A percentile compares a stretch with the other conserved stretches of the same genome.
Conservation (phyloP, 1,140 invertebrate species). For the Papilio polytes region DNA sequence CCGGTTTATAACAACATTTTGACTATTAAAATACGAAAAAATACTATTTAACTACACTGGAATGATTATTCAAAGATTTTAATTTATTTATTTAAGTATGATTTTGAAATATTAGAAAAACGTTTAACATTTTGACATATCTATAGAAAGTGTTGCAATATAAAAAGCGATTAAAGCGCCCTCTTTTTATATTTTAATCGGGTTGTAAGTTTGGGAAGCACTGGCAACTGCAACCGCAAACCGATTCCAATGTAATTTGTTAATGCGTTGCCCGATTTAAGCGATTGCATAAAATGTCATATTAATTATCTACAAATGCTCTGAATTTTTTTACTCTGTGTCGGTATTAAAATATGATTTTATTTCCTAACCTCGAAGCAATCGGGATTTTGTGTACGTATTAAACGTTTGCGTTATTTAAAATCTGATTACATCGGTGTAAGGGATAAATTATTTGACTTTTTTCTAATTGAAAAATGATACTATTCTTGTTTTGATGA, state of each 20-base stretch:
- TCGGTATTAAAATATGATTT: slow-evolving; percentile 25
- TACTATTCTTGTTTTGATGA: neutral
- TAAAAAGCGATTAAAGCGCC: neutral
- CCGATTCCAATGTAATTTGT: slow-evolving; percentile 11
- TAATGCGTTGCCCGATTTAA: neutral
- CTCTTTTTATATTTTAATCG: neutral
- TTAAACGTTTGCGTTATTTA: slow-evolving; percentile 1
- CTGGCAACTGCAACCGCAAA: neutral
- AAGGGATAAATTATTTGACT: slow-evolving; percentile 7
- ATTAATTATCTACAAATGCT: slow-evolving; percentile 24
- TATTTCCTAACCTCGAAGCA: neutral
- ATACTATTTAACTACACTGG: no score
- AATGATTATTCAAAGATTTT: no score
- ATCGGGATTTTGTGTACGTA: slow-evolving; percentile 12
- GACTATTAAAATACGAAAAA: no score
- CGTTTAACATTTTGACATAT: no score
- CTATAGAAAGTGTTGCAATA: neutral
- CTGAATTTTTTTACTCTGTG: slow-evolving; percentile 14
- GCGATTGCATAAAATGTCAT: slow-evolving; percentile 13
- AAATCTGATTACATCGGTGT: neutral
- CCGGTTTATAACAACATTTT: no score
- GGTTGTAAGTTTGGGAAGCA: neutral
- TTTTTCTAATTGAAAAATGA: slow-evolving; percentile 27
- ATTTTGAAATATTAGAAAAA: no score
- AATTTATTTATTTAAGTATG: no score